Base-by-base conservation (phyloP, 64 coral and sea anemone species). In the Stichodactyla helianthus region DNA sequence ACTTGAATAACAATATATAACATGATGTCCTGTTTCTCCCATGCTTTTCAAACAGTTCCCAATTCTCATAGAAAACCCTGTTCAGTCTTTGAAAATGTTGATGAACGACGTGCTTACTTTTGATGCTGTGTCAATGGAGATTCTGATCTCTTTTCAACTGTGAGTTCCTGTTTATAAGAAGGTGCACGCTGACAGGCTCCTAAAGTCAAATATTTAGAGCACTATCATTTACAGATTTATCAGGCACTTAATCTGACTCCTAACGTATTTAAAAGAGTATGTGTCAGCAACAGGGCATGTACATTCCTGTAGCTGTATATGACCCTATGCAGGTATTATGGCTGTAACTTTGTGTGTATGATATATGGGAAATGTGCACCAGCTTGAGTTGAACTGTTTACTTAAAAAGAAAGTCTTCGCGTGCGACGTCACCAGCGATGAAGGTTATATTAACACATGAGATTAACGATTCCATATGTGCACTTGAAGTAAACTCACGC, bases 171-270 rank as follows among this genome's bases (percentile, higher is more conserved):
- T 52, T 52, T 81, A 81, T 22, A 16, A 81, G 50, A 81, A 19
- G 7, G 35, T 28, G 5, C 78, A 81, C 78, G 78, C 78, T 52
- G 35, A 52, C 50, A 81, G 78, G 15, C 13, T 53, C 15, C 13
- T 81, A 81, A 10, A 54, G 35, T 18, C 4, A 81, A 81, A 81
- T 54, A 54, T 11, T 12, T 8, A 81, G 26, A 18, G 51, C 77
- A 81, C 15, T 51, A 10, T 81, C 16, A 52, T 20, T 81, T n/a
- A 54, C 52, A 14, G 5, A 17, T 81, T 81, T 81, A 81, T 74
- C 68, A 74, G 25, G 25, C 68, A 74, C 68, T 74, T 74, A 74
- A 74, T 74, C 68, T 74, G 68, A 74, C 68, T 74, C 12, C 68
- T 74, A 23, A 22, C 65, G 65, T 18, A 17, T 8, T 65, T 70